phyloP scores from a whole-genome alignment of 2,888 invertebrate genomes.

The Eurytoma californica region DNA sequence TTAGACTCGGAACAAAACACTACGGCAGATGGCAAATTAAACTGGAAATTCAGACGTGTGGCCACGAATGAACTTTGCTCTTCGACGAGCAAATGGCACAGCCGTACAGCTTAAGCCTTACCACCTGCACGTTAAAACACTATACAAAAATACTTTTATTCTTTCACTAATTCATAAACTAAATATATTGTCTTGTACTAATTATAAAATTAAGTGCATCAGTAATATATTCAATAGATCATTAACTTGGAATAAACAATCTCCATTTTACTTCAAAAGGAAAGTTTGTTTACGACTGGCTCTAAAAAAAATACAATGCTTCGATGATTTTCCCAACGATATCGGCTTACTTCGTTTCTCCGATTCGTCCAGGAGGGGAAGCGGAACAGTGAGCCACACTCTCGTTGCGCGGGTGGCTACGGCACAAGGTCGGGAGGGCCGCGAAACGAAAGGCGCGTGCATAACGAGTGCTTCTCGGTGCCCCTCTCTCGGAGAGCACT shows the following conservation, averaged over 20 bases:
- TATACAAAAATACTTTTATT: no score
- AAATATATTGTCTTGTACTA: no score
- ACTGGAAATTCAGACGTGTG: conserved; percentile 23
- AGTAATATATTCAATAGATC: no score
- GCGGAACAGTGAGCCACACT: neutral
- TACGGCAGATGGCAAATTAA: conserved; percentile 32
- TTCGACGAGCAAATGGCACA: conserved; percentile 3
- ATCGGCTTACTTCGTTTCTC: no score
- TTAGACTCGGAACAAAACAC: neutral
- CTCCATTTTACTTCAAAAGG: no score
- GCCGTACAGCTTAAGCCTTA: neutral
- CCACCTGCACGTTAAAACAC: no score
- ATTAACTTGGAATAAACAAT: no score
- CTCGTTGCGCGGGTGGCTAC: neutral
- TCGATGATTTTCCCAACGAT: no score
- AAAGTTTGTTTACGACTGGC: no score
- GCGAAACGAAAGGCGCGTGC: neutral
- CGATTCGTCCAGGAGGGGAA: neutral
- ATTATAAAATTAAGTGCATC: no score
- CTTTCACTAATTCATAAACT: no score
- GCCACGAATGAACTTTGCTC: conserved; percentile 17
- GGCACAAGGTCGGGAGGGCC: neutral
- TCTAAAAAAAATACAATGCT: no score
- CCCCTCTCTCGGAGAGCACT: neutral
- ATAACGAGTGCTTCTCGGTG: neutral